Evolutionary conservation across 2,113 vertebrate species (phyloP).

Genomic region (Lamprologus ornatipinnis): DNA sequence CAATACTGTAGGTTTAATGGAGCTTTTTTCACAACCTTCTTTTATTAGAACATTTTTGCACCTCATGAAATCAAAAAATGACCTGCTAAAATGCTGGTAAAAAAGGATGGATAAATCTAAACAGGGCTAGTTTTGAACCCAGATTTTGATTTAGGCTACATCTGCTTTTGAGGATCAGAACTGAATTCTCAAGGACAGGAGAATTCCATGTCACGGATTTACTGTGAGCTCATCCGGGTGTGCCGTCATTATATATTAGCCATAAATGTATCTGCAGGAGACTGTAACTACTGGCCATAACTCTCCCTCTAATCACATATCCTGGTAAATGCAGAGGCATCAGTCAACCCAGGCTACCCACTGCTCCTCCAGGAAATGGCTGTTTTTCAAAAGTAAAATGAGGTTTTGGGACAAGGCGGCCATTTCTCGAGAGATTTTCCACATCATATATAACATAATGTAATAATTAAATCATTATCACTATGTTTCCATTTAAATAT

Average conservation of each 20-base stretch:
- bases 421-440: background rate
- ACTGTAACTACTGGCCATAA: constrained; percentile 38
- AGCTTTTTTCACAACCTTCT: background rate
- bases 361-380: background rate
- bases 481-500: constrained; percentile 30
- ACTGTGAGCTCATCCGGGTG: constrained; percentile 8
- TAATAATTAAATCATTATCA: constrained; percentile 39
- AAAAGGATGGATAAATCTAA: background rate
- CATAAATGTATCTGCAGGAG: constrained; percentile 39
- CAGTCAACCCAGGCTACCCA: background rate
- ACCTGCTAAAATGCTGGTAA: background rate
- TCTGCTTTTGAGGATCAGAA: background rate
- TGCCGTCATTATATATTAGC: constrained; percentile 25
- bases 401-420: constrained; percentile 18
- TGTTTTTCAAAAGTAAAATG: constrained; percentile 28
- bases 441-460: background rate
- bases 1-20: background rate
- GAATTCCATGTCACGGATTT: constrained; percentile 28
- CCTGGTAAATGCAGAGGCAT: constrained; percentile 20
- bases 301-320: constrained; percentile 39
- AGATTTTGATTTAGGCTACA: background rate
- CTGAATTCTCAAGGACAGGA: constrained; percentile 47
- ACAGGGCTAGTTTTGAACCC: background rate
- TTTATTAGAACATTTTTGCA: background rate
- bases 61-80: background rate